These are phyloP conservation scores for Oophaga sylvatica DNA, from an alignment of 2,797 vertebrate species.

Conservation along the genomic window DNA sequence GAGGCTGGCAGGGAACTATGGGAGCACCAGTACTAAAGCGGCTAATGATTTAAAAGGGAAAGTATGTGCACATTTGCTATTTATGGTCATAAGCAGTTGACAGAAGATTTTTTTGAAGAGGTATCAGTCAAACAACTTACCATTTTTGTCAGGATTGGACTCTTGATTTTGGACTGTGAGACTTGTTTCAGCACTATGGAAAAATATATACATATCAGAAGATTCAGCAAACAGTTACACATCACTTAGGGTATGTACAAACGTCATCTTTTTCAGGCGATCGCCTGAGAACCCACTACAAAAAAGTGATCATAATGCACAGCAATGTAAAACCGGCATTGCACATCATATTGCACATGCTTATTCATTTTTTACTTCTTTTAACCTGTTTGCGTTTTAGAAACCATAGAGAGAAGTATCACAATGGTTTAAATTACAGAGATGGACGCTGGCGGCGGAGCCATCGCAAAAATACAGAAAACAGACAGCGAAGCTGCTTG, in stretches of 20 bases:
- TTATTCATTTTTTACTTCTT: too few species aligned
- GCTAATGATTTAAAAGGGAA: background rate
- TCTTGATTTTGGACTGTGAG: slow-evolving; percentile 65
- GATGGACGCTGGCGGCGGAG: too few species aligned
- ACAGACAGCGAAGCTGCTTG: too few species aligned
- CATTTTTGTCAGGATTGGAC: background rate
- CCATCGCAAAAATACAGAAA: too few species aligned
- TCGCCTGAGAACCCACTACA: too few species aligned
- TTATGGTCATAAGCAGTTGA: background rate
- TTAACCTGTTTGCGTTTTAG: too few species aligned
- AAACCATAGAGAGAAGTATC: too few species aligned
- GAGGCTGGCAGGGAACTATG: background rate
- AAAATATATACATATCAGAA: background rate
- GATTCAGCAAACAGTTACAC: background rate
- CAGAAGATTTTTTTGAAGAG: background rate
- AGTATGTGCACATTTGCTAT: background rate
- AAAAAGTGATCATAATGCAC: too few species aligned
- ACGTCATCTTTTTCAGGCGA: too few species aligned
- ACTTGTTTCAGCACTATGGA: slow-evolving; percentile 56
- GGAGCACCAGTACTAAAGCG: background rate
- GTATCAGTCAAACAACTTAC: slow-evolving; percentile 38
- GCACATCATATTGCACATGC: too few species aligned
- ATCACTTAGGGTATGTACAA: background rate
- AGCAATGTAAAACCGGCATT: too few species aligned
- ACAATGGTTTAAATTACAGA: too few species aligned